Conservation (phyloP, 2,888 invertebrate species). For the Isotomurus palustris region DNA sequence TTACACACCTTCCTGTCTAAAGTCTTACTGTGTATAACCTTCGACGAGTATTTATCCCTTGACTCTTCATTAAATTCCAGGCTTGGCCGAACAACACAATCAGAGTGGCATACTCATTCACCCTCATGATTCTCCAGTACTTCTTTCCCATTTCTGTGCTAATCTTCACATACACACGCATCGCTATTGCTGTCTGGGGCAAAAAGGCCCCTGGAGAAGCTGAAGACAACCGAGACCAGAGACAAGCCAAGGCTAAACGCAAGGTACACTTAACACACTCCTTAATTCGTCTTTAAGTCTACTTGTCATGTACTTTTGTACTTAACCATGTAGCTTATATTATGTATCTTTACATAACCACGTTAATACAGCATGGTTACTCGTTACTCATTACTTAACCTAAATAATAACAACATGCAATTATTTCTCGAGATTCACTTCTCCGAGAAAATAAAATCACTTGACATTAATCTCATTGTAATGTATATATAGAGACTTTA, state of each 20-base stretch:
- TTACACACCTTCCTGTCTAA: not conserved
- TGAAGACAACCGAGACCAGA: slow-evolving; percentile 71
- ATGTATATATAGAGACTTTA: too few relatives aligned
- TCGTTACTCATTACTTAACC: too few relatives aligned
- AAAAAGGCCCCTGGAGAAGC: slow-evolving; percentile 83
- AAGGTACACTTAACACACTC: too few relatives aligned
- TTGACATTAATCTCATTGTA: too few relatives aligned
- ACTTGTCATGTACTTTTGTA: too few relatives aligned
- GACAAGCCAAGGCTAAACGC: slow-evolving; percentile 78
- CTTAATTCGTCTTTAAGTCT: too few relatives aligned
- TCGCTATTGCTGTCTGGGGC: slow-evolving; percentile 82
- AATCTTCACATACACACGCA: slow-evolving; percentile 78
- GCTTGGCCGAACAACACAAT: slow-evolving; percentile 51
- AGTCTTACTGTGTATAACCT: not conserved
- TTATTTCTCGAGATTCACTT: too few relatives aligned
- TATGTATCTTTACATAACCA: too few relatives aligned
- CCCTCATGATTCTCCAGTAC: slow-evolving; percentile 76
- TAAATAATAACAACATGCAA: too few relatives aligned
- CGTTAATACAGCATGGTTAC: too few relatives aligned
- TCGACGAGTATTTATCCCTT: not conserved
- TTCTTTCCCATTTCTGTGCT: slow-evolving; percentile 74
- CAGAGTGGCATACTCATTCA: slow-evolving; percentile 69
- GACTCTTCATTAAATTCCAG: not conserved
- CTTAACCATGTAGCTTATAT: too few relatives aligned
- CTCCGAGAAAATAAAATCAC: too few relatives aligned